Base-by-base conservation (phyloP, 1,140 invertebrate species). In the Euwallacea similis region DNA sequence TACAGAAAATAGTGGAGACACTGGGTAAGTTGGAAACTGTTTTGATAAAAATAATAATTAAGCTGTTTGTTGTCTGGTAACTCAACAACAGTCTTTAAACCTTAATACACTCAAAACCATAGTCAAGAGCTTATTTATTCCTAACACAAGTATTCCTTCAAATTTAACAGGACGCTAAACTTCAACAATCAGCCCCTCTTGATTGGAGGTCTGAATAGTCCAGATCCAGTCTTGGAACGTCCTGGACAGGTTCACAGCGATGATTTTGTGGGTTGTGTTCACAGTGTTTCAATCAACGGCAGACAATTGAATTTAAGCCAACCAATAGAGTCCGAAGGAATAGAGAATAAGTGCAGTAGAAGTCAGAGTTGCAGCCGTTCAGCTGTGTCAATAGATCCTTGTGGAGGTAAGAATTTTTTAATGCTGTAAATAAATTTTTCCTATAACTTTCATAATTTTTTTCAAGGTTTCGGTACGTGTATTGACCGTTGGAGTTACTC, bases 221-320 rank as follows among this genome's bases (percentile, higher is more conserved):
- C 95, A 0, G 91, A 95, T 82, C 90, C 93, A 0, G 88, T 97
- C 0, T 80, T 96, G 7, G 92, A 95, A 81, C 86, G 93, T 64
- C 91, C 92, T 0, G 94, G 92, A 0, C 94, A 97, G 84, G 88
- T 98, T 21, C 89, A 90, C 72, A 92, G 94, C 0, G 94, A 97
- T 78, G 95, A 98, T 80, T 90, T 98, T 61, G 89, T 97, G 44
- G 96, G 96, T 2, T 98, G 96, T 77, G 87, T 98, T 62, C 93
- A 97, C 76, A 94, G 93, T 72, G 90, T 97, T 0, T 88, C 90
- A 0, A 88, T 98, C 43, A 96, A 97, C 78, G 94, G 94, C 7
- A 85, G 92, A 9, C 81, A 87, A 0, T 77, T 96, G 1, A 95
- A 96, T 78, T 80, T 96, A 60, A 91, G 90, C 15, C 88, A 87